Conservation (phyloP, 2,797 vertebrate genomes). For the Pangasius mekongensis region DNA sequence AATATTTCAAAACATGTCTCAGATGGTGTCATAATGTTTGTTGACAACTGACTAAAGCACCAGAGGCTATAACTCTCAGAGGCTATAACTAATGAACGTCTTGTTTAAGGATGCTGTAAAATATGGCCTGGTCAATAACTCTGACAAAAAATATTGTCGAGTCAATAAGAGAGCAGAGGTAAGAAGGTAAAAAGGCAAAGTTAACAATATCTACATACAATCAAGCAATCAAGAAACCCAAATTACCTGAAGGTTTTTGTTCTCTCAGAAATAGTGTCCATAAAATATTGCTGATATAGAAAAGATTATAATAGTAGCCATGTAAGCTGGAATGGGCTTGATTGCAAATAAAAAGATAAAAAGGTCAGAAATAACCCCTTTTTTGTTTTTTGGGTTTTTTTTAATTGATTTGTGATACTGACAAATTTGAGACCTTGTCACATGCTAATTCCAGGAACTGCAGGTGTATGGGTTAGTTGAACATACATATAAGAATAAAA, state of each 20-base stretch:
- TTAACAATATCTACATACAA: constrained; percentile 13
- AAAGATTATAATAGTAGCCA: background rate
- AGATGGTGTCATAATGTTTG: background rate
- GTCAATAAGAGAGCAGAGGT: constrained; percentile 13
- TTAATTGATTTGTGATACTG: background rate
- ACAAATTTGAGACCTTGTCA: background rate
- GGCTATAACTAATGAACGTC: background rate
- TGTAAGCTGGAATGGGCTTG: background rate
- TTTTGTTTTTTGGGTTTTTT: background rate
- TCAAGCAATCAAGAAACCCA: background rate
- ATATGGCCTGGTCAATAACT: constrained; percentile 50
- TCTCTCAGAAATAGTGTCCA: background rate
- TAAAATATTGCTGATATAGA: background rate
- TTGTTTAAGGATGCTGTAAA: constrained; percentile 39
- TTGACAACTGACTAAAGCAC: constrained; percentile 5
- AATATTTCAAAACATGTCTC: constrained; percentile 6
- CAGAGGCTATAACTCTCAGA: constrained; percentile 25
- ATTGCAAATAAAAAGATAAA: background rate
- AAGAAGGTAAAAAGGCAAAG: constrained; percentile 23
- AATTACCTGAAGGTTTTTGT: background rate
- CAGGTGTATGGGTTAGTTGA: background rate
- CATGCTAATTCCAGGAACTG: background rate
- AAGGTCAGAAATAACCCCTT: background rate
- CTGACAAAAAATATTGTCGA: background rate
- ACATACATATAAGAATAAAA: background rate